These are phyloP conservation scores for Eonycteris spelaea DNA, from an alignment of 2,113 vertebrate genomes.

Conservation along the genomic window DNA sequence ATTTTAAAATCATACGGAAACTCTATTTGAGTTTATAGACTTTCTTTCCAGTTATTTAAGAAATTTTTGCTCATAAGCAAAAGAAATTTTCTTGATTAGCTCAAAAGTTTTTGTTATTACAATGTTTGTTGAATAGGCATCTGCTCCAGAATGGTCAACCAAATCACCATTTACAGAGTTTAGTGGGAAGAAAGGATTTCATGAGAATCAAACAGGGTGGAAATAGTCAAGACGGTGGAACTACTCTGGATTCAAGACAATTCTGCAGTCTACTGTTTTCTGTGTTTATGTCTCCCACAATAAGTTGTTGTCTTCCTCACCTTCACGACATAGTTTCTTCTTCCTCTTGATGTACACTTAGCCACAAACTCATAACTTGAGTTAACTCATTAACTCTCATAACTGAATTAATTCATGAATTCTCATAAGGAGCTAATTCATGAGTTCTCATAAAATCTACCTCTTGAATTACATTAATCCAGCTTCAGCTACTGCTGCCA, in stretches of 20 bases:
- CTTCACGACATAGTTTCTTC: neutral
- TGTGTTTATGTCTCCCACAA: neutral
- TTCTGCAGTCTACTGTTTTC: neutral
- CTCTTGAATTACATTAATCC: neutral
- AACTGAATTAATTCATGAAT: neutral
- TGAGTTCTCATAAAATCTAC: neutral
- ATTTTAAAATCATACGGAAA: neutral
- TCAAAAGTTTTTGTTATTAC: neutral
- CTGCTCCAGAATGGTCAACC: neutral
- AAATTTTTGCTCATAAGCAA: neutral
- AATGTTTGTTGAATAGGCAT: neutral
- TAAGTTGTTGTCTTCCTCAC: neutral
- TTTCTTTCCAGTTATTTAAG: neutral
- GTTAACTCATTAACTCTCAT: neutral
- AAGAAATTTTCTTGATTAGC: neutral
- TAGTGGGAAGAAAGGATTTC: neutral
- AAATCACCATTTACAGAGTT: neutral
- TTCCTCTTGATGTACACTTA: neutral
- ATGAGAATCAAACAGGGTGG: neutral
- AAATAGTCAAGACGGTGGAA: neutral
- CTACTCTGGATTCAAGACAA: neutral
- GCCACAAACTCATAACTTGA: neutral
- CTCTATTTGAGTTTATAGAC: neutral
- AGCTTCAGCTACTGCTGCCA: neutral
- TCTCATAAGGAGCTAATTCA: neutral